Base-by-base conservation (phyloP, 2,113 vertebrate genomes). In the Saccopteryx leptura region DNA sequence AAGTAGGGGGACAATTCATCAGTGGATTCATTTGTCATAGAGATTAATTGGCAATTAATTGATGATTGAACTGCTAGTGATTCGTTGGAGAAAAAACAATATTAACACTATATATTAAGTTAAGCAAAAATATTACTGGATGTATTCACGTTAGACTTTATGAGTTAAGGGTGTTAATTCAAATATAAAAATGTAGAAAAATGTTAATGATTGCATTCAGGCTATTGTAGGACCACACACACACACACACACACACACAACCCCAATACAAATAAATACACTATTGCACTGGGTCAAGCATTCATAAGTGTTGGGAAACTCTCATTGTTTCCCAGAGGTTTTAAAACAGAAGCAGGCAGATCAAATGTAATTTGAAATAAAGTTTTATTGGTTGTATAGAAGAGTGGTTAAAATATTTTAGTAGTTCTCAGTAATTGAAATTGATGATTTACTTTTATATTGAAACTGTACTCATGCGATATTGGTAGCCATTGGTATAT, bases 11-110 rank as follows among this genome's bases (percentile, higher is more conserved):
- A 60, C 63, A 92, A 33, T 54, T 95, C 48, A 83, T 52, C 15
- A 58, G 68, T 63, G 48, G 63, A 69, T 69, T 81, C 23, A 63
- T 65, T 93, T 76, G 88, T 90, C 78, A 85, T 78, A 71, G 21
- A 81, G 75, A 76, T 91, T 96, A 91, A 94, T 65, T 97, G 63
- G 7, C 33, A 87, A 93, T 94, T 92, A 94, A 93, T 85, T 93
- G 81, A 90, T 68, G 81, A 78, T 89, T 91, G 68, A 87, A 66
- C 13, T 91, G 63, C 60, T 86, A 52, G 46, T 1, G 3, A 61
- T 93, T 89, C 58, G 60, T 72, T 39, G 21, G 18, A 72, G 52
- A 54, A 91, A 86, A 87, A n/a, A 31, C 26, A 83, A 33, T 81
- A 68, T 61, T 88, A 81, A 58, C 61, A 78, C 54, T 50, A 61